Conservation (phyloP, 2,797 vertebrate genomes). For the Epinephelus coioides region DNA sequence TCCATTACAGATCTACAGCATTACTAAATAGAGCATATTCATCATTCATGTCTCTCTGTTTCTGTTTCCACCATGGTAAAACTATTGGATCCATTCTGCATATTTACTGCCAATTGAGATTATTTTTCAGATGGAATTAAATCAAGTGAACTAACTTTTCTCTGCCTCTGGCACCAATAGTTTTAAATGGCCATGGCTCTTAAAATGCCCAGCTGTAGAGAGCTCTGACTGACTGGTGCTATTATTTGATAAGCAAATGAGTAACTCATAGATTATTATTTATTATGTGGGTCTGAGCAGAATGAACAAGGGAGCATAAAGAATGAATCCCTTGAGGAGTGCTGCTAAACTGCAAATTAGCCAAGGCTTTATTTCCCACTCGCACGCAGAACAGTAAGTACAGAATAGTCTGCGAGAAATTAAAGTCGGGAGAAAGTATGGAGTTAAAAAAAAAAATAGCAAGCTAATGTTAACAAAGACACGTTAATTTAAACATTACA, state of each 20-base stretch:
- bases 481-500: background rate
- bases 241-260: constrained; percentile 21
- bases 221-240: background rate
- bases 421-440: background rate
- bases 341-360: background rate
- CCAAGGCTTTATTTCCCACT: background rate
- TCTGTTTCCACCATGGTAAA: constrained; percentile 9
- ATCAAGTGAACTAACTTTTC: constrained; percentile 21
- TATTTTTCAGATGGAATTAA: constrained; percentile 29
- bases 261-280: background rate
- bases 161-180: constrained; percentile 11
- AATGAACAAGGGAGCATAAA: background rate
- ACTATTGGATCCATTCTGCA: constrained; percentile 9
- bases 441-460: background rate
- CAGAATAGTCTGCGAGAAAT: background rate
- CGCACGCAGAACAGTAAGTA: background rate
- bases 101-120: constrained; percentile 13
- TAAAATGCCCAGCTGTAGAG: background rate
- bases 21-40: constrained; percentile 27
- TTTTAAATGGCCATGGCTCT: background rate
- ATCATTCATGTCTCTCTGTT: constrained; percentile 5
- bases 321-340: background rate
- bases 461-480: background rate
- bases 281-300: background rate
- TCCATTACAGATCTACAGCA: constrained; percentile 12